These are phyloP conservation scores for Pararge aegeria DNA, from an alignment of 1,140 invertebrate genomes.

Conservation along the genomic window DNA sequence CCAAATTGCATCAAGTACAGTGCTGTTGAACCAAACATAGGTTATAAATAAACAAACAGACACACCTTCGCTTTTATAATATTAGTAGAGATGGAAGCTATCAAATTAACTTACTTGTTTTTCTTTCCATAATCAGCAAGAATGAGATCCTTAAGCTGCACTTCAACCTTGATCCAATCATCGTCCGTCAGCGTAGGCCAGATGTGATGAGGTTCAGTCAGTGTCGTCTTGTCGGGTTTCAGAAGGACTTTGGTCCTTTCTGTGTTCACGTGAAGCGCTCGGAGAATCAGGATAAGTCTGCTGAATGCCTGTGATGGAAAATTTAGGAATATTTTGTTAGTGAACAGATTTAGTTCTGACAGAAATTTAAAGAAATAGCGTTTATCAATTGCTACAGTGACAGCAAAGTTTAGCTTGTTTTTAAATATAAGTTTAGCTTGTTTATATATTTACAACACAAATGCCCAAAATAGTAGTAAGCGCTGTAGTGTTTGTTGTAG, in stretches of 20 bases:
- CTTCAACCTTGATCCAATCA: constrained; percentile 99
- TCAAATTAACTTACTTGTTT: constrained; percentile 88
- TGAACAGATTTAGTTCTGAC: too few species aligned
- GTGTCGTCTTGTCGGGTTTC: constrained; percentile 99
- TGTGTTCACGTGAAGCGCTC: constrained; percentile 99
- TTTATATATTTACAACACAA: too few species aligned
- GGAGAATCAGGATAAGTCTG: constrained; percentile 96
- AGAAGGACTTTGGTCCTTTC: constrained; percentile 99
- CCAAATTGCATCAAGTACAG: too few species aligned
- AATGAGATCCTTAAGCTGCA: constrained; percentile 98
- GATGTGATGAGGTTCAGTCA: constrained; percentile 99
- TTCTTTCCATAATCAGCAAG: constrained; percentile 99
- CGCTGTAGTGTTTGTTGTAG: too few species aligned
- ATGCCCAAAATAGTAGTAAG: too few species aligned
- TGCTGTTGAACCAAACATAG: too few species aligned
- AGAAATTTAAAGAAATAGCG: too few species aligned
- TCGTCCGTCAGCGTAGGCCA: constrained; percentile 99
- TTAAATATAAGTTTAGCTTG: too few species aligned
- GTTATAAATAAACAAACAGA: too few species aligned
- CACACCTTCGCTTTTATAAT: too few species aligned
- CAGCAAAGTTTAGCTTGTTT: too few species aligned
- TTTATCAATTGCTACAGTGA: too few species aligned
- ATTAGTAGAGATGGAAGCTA: background rate
- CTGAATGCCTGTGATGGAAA: constrained; percentile 89
- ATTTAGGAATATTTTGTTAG: background rate